Evolutionary conservation across 2,888 invertebrate genomes (phyloP).

Genomic region (Patella caerulea): DNA sequence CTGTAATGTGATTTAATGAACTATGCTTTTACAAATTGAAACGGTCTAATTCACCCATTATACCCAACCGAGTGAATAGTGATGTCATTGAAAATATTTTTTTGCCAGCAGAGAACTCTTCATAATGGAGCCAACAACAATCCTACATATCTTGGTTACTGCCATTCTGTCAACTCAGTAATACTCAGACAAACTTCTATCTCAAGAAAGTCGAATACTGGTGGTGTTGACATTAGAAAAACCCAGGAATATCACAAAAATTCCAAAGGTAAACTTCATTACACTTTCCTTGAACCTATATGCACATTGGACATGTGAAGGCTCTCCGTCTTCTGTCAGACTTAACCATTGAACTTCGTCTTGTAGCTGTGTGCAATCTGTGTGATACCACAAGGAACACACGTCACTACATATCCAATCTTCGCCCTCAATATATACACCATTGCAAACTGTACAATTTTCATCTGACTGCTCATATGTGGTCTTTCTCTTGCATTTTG

Average conservation of each 20-base stretch:
- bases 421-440: background rate
- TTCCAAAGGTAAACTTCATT: too few species aligned
- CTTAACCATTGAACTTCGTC: constrained; percentile 6
- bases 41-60: constrained; percentile 17
- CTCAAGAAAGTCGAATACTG: background rate
- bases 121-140: constrained; percentile 29
- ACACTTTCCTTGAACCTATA: too few species aligned
- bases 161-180: constrained; percentile 6
- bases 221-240: background rate
- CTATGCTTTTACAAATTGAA: constrained; percentile 25
- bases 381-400: constrained; percentile 10
- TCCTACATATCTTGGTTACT: constrained; percentile 29
- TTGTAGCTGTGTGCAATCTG: background rate
- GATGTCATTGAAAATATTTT: constrained; percentile 31
- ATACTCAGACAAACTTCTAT: background rate
- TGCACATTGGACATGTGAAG: constrained; percentile 7
- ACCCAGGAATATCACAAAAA: too few species aligned
- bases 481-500: background rate
- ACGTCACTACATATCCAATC: constrained; percentile 8
- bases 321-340: background rate
- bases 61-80: constrained; percentile 27
- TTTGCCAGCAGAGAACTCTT: constrained; percentile 29
- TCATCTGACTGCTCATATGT: background rate
- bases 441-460: constrained; percentile 7
- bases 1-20: constrained; percentile 24